Base-by-base conservation (phyloP, 2,797 vertebrate species). In the Alectoris magna region DNA sequence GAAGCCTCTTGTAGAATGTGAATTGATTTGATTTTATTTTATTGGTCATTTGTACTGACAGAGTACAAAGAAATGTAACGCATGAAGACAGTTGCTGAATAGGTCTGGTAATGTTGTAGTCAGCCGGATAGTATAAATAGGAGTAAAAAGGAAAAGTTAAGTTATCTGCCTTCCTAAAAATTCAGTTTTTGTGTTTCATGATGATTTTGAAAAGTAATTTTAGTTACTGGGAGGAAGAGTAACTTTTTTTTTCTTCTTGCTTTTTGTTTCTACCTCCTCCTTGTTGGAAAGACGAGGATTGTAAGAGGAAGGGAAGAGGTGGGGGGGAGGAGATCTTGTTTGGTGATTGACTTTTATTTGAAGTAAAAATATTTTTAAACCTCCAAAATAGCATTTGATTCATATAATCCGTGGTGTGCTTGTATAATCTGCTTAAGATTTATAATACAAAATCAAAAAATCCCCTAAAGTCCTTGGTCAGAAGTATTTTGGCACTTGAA, bases 351-450 rank as follows among this genome's bases (percentile, higher is more conserved):
- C 56, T 87, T 91, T 72, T 84, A 75, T 58, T 83, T 91, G 67
- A 69, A 75, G 29, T 67, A 60, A 67, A 92, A 69, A 27, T 94
- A 88, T 69, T 88, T 94, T 85, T 89, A 41, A 91, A 93, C 17
- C 60, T 26, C 71, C 60, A 68, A 87, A 84, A 81, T 21, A 81
- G 15, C n/a, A 74, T 75, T 85, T 91, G 75, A 71, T 46, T 92
- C 4, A 7, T 60, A 44, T 84, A 92, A 92, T 91, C 24, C 27
- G 56, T 72, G 16, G 15, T 73, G 58, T 95, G 91, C 56, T 79
- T 92, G 49, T 84, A 90, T 94, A 96, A 95, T 29, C 10, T 90
- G 58, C 48, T 90, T 96, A 93, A 59, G 49, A 96, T 91, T 94
- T 81, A 73, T 11, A 59, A 84, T 86, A 66, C 10, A n/a, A 66